A percentile compares a stretch with the other conserved stretches of the same genome.
These are phyloP conservation scores for Tragelaphus strepsiceros DNA, from an alignment of 2,113 vertebrate species.

Conservation along the genomic window DNA sequence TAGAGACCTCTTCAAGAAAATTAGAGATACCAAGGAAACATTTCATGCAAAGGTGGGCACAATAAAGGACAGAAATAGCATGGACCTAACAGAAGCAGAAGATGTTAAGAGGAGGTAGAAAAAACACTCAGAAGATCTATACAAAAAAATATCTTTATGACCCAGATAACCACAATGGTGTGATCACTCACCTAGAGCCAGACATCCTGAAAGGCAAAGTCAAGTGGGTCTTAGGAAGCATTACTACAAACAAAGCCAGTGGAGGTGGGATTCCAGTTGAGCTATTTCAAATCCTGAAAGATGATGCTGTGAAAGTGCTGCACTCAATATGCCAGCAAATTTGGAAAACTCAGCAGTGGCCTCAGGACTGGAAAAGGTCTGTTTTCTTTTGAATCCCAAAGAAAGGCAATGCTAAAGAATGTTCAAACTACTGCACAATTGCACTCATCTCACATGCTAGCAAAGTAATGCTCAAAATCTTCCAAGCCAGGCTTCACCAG, in stretches of 20 bases:
- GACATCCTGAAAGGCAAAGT: neutral
- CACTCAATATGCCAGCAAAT: neutral
- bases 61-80: neutral
- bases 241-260: neutral
- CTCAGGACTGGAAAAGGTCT: neutral
- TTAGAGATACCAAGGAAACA: neutral
- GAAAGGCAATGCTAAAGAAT: neutral
- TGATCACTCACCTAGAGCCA: neutral
- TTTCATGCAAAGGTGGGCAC: neutral
- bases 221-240: neutral
- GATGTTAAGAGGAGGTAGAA: neutral
- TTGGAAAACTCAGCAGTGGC: neutral
- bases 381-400: neutral
- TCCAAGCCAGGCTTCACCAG: neutral
- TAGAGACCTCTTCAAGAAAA: neutral
- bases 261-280: neutral
- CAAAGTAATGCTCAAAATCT: neutral
- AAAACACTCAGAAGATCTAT: neutral
- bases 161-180: neutral
- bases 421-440: rapidly evolving
- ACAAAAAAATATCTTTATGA: neutral
- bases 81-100: neutral
- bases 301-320: neutral
- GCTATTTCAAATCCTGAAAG: neutral
- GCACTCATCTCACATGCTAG: neutral